Conservation (phyloP, 2,888 invertebrate genomes). For the Trimorus sp. region DNA sequence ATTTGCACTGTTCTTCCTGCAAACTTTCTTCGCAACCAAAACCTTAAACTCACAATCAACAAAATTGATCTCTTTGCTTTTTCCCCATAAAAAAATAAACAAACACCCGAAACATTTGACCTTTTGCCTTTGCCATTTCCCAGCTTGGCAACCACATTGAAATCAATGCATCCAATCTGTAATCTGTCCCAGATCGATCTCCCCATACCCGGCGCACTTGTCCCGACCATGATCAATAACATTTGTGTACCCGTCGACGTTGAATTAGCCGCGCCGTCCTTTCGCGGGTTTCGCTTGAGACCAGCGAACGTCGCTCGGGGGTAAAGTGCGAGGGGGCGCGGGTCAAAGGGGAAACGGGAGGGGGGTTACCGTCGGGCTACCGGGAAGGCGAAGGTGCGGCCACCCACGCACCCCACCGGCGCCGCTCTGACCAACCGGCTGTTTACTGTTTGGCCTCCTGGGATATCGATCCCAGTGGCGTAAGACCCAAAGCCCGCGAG, state of each 20-base stretch:
- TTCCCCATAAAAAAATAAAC: no score
- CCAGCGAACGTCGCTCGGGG: background rate
- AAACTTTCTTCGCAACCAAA: no score
- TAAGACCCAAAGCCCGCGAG: constrained; percentile 74
- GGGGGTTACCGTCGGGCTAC: no score
- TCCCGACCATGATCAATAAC: constrained; percentile 36
- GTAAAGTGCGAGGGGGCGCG: no score
- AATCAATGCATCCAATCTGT: constrained; percentile 42
- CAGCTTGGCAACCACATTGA: constrained; percentile 25
- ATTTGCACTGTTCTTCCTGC: no score
- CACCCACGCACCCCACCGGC: constrained; percentile 61
- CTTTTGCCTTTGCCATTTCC: no score
- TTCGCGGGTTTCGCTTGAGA: constrained; percentile 8
- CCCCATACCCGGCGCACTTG: constrained; percentile 29
- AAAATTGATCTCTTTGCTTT: no score
- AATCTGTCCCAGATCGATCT: constrained; percentile 40
- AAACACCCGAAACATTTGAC: no score
- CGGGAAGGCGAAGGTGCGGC: constrained; percentile 44
- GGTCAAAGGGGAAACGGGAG: constrained; percentile 44
- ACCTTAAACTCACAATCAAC: no score
- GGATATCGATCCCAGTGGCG: constrained; percentile 81
- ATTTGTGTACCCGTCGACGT: constrained; percentile 6
- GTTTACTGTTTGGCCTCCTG: constrained; percentile 82
- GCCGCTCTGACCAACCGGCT: constrained; percentile 81
- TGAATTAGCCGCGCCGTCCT: constrained; percentile 18